Evolutionary conservation across 2,888 invertebrate genomes (phyloP), one percentile per base, ranked within the genome.

Genomic region (Pimpla rufipes): DNA sequence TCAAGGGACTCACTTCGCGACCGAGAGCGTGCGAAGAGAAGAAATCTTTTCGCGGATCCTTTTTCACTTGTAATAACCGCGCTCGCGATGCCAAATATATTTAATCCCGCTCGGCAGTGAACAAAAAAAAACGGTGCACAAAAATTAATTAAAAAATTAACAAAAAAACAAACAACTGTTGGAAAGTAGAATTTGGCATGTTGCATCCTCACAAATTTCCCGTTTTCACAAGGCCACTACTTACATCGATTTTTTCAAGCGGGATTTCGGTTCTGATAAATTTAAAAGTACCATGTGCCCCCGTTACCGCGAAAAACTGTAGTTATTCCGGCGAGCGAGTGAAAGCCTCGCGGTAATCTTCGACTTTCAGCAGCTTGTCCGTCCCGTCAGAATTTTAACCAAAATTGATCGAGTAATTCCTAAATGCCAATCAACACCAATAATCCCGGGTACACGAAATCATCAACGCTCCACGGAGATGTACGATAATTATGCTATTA

Each of bases 1-100:
- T 52, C n/a, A n/a, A n/a, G n/a, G 55, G 62, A 62, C 50, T 29
- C 23, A 45, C n/a, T n/a, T n/a, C n/a, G n/a, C n/a, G 77, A 73
- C 52, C 66, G 45, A 45, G 42, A 59, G 37, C n/a, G n/a, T n/a
- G n/a, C n/a, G n/a, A n/a, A 64, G 57, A 59, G 40, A 18, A 45
- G 77, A 78, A 79, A 84, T 42, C 37, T 83, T 85, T 86, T 79
- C 76, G 50, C 71, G 70, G 42, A 84, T 79, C 75, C 29, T 29
- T 29, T 79, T 79, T 83, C 76, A 21, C 57, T 21, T 37, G 4
- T 59, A 37, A 59, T 59, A 59, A 59, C 59, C 59, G 35, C 59
- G 35, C 59, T 59, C 8, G 29, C 23, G 13, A 57, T 21, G 23
- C 16, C 10, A 62, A 62, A 62, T 5, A 62, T 62, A 62, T 35